phyloP scores from a whole-genome alignment of 2,113 vertebrate species.

The Copsychus sechellarum region DNA sequence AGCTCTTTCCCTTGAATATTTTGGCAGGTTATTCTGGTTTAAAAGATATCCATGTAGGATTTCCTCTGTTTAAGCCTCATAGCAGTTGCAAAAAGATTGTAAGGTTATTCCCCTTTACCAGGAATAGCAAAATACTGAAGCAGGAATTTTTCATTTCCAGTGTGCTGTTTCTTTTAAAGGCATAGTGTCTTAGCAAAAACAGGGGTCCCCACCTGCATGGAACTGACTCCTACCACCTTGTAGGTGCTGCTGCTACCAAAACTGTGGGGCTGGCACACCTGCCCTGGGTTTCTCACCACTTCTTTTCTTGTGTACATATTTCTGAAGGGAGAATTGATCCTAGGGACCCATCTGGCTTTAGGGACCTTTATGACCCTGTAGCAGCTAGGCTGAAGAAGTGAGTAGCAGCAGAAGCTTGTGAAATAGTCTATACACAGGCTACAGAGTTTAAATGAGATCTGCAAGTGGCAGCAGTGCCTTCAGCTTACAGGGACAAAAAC shows the following conservation, averaged over 20 bases:
- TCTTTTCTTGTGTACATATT: not conserved
- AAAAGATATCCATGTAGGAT: conserved; percentile 72
- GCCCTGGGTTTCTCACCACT: not conserved
- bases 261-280: not conserved
- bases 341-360: not conserved
- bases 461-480: not conserved
- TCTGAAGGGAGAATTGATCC: not conserved
- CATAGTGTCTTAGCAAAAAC: not conserved
- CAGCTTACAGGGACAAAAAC: not conserved
- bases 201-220: not conserved
- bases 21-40: conserved; percentile 72
- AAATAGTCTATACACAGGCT: not conserved
- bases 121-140: conserved; percentile 8
- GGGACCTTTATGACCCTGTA: not conserved
- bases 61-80: conserved; percentile 52
- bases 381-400: not conserved
- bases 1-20: conserved; percentile 67
- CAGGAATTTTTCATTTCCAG: not conserved
- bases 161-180: conserved; percentile 30
- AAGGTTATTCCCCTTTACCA: conserved; percentile 37
- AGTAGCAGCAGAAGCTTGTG: not conserved
- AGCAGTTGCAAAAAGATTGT: conserved; percentile 55
- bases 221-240: not conserved
- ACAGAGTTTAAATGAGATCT: not conserved
- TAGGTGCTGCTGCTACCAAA: not conserved